Evolutionary conservation across 2,113 vertebrate genomes (phyloP), one percentile per base, ranked within the genome.

Genomic region (Archilochus colubris): DNA sequence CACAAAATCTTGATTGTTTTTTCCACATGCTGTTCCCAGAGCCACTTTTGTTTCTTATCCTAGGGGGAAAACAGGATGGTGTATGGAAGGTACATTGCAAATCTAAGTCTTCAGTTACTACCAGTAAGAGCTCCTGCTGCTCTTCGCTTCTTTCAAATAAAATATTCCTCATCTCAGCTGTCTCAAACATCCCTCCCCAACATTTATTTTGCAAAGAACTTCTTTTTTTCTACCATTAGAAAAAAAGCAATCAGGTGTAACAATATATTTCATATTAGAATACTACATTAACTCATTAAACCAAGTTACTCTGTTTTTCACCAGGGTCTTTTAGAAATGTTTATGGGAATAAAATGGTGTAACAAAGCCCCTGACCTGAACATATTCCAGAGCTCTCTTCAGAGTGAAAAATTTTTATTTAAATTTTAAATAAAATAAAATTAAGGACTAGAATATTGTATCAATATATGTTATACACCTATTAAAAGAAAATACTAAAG

Each of bases 21-120:
- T 62, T 51, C 20, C 20, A 16, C 53, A 21, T 89, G 68, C 31
- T 95, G 30, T 95, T 91, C 66, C 19, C 74, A 86, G n/a, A 82
- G 93, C 8, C 10, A 10, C 54, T 81, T 95, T 86, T 86, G 92
- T 72, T 89, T 88, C 73, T 88, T 91, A 59, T 93, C 88, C 74
- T 90, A 53, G 86, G 73, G 73, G 86, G 46, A 93, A 94, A 92
- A 62, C 31, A 75, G 28, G 46, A 86, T 81, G 54, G 63, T 0
- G 1, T 89, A 70, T 14, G 28, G 61, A 96, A 93, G 57, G 68
- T 22, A 75, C 13, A 20, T 33, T 70, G 55, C 66, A 81, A 80
- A 91, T 51, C n/a, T 64, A 66, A 93, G 50, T 23, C 43, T 92
- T n/a, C 50, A 51, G 43, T 78, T 95, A 83, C 48, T 89, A 53